Evolutionary conservation across 2,113 vertebrate genomes (phyloP), one percentile per base, ranked within the genome.

Genomic region (Triplophysa rosa): DNA sequence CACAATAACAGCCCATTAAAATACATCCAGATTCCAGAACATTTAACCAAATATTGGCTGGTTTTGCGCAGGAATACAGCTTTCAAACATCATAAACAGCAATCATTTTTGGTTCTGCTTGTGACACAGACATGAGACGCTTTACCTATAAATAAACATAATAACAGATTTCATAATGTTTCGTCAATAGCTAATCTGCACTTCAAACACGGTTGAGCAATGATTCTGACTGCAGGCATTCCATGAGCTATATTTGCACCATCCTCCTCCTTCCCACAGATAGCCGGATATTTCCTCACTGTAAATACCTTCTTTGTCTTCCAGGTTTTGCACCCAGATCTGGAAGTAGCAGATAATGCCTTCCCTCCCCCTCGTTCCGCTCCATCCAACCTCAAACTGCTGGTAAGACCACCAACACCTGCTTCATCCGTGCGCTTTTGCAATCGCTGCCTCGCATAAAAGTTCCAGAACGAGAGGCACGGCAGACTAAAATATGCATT

Each of bases 271-370:
- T 70, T 56, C 6, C 29, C 54, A 17, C 37, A 47, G 47, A 74
- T 74, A 74, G 62, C 37, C 58, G 59, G 24, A 42, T 77, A 42
- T 77, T 72, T 74, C 49, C 62, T 74, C 68, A 81, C 65, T 64
- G 1, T 63, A 26, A 67, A 59, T 49, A 19, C 24, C 56, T 47
- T 63, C 14, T 45, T 29, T 68, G 29, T 76, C 47, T 78, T 29
- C 78, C 87, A 99, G 98, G 96, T 98, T 92, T 91, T 99, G 85
- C 95, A 99, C 88, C 97, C 98, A 67, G 98, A 99, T 92, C 91
- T 99, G 89, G 96, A 96, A 92, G 95, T 95, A 84, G 97, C 98
- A 86, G 98, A 99, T 93, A 94, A 96, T 90, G 98, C 98, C 8
- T 99, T 99, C 82, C 96, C 97, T 87, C 96, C 97, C 3, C 93